Conservation (phyloP, 2,113 vertebrate genomes). For the Enhydra lutris region DNA sequence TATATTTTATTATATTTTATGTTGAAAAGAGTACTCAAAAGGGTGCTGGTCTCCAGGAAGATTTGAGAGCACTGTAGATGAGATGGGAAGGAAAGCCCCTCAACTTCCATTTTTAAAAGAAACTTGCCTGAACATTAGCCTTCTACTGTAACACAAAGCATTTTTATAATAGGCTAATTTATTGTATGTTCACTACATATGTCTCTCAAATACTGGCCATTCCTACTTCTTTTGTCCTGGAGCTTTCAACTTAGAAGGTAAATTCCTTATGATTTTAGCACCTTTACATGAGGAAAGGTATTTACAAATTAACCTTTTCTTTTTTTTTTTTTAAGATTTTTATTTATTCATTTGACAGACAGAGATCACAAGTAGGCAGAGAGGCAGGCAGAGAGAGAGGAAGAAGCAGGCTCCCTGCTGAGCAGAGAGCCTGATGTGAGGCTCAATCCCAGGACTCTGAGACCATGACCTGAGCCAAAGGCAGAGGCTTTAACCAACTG, state of each 20-base stretch:
- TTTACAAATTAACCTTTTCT: background rate
- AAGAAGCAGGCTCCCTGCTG: no score
- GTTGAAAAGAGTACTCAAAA: background rate
- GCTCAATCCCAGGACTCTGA: no score
- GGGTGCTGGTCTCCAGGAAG: background rate
- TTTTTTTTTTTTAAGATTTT: background rate
- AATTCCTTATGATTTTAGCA: background rate
- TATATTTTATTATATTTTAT: background rate
- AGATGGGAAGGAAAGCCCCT: background rate
- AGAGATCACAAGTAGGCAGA: no score
- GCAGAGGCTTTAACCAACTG: no score
- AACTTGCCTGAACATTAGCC: background rate
- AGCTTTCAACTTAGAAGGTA: background rate
- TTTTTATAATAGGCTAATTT: background rate
- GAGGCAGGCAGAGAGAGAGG: no score
- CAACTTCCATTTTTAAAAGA: background rate
- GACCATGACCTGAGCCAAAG: no score
- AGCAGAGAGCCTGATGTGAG: no score
- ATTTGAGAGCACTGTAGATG: background rate
- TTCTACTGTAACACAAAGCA: background rate
- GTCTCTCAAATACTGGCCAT: background rate
- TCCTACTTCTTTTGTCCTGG: background rate
- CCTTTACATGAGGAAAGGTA: background rate
- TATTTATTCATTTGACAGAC: no score
- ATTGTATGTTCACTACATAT: slow-evolving; percentile 10